Evolutionary conservation across 2,797 vertebrate genomes (phyloP), one percentile per base, ranked within the genome.

Genomic region (Apodemus agrarius): DNA sequence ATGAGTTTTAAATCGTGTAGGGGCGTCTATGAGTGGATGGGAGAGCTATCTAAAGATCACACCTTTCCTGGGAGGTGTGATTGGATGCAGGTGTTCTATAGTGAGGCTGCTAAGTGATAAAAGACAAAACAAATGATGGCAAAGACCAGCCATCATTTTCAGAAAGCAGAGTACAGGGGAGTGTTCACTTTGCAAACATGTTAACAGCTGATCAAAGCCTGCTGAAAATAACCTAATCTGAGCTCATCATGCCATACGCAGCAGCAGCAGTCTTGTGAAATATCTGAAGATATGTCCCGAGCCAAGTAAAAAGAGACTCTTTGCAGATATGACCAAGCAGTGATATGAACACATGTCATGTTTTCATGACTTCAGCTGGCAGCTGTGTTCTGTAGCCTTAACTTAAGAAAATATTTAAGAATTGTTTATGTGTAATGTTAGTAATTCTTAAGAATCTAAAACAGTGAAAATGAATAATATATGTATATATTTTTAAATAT

Each of bases 381-480:
- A n/a, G 63, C 43, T 72, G 4, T n/a, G 52, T 46, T 76, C 19
- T 34, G 75, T 88, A 72, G 2, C 6, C 6, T 79, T 83, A 65
- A 74, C 61, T 92, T 93, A 52, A 54, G 14, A 76, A 95, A 75
- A 43, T 88, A 88, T 40, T 21, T 83, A 67, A 89, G 16, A 13
- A 43, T 80, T 1, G 37, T 74, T 26, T 59, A n/a, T 67, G 6
- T 49, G 3, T 11, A 10, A 8, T 22, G 61, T 69, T 75, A 34
- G 76, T 92, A 81, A 72, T 95, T 78, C 76, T 12, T 92, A 72
- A 91, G 54, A 92, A 40, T 69, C 21, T 13, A 65, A 96, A 96
- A 16, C 80, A 94, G 49, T 26, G 43, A 79, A 24, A 6, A 11
- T 40, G 43, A 13, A n/a, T 90, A 8, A n/a, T 0, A 88, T 21